These are phyloP conservation scores for Tenthredo livida DNA, from an alignment of 2,888 invertebrate genomes.

Conservation along the genomic window DNA sequence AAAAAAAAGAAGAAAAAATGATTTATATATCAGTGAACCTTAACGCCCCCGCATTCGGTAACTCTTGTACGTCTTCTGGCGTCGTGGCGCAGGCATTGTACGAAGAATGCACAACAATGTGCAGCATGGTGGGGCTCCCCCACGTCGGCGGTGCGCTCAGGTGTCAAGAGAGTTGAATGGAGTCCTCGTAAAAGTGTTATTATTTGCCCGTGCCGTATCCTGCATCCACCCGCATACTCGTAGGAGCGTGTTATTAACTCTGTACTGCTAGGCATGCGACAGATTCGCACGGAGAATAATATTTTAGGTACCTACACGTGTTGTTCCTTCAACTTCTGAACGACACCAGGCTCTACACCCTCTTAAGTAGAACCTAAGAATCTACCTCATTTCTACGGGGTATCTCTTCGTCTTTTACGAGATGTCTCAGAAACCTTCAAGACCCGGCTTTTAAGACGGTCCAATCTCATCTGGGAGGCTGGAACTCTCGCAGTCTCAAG, in stretches of 20 bases:
- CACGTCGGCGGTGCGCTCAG: slow-evolving; percentile 58
- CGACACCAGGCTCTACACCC: slow-evolving; percentile 5
- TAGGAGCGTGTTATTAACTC: slow-evolving; percentile 49
- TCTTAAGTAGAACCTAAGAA: background rate
- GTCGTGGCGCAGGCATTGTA: slow-evolving; percentile 48
- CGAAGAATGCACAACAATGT: slow-evolving; percentile 53
- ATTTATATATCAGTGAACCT: background rate
- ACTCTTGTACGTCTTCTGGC: background rate
- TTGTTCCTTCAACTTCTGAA: slow-evolving; percentile 14
- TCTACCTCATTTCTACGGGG: background rate
- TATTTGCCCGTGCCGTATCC: slow-evolving; percentile 54
- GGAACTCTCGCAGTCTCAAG: slow-evolving; percentile 36
- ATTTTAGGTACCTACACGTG: background rate
- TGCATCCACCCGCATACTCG: slow-evolving; percentile 50
- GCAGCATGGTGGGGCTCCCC: slow-evolving; percentile 41
- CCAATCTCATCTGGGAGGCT: slow-evolving; percentile 46
- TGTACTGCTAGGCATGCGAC: slow-evolving; percentile 29
- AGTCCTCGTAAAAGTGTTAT: slow-evolving; percentile 59
- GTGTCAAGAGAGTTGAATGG: slow-evolving; percentile 58
- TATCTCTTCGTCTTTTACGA: slow-evolving; percentile 30
- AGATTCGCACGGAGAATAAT: slow-evolving; percentile 45
- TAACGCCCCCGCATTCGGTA: background rate
- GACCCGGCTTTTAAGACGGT: slow-evolving; percentile 23
- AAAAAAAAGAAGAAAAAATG: background rate
- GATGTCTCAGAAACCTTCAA: slow-evolving; percentile 5